A percentile compares a stretch with the other conserved stretches of the same genome.
phyloP scores from a whole-genome alignment of 2,888 invertebrate genomes.

The Orthosia cruda region DNA sequence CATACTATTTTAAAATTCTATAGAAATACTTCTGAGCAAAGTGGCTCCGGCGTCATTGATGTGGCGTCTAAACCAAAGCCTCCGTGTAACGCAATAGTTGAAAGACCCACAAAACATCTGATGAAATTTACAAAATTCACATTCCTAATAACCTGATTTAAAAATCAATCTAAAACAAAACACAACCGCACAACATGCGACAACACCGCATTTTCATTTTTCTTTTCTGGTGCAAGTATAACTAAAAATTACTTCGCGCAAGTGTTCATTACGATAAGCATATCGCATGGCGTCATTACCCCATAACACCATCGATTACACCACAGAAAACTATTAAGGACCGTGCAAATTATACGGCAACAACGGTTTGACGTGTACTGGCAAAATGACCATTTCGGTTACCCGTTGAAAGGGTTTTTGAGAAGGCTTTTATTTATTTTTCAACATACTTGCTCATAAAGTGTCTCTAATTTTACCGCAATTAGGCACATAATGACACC shows the following conservation, averaged over 20 bases:
- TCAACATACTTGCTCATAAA: too few relatives aligned
- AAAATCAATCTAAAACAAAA: constrained; percentile 45
- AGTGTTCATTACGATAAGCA: constrained; percentile 65
- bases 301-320: constrained; percentile 67
- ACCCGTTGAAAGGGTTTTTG: background rate
- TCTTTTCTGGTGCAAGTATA: constrained; percentile 19
- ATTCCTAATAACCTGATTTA: constrained; percentile 14
- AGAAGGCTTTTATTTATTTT: too few relatives aligned
- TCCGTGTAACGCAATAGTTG: too few relatives aligned
- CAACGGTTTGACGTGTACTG: constrained; percentile 38
- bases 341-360: constrained; percentile 65
- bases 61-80: too few relatives aligned
- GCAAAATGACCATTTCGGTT: constrained; percentile 19
- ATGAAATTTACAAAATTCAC: constrained; percentile 9
- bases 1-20: too few relatives aligned
- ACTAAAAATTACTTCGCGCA: constrained; percentile 52
- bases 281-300: constrained; percentile 68
- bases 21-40: too few relatives aligned
- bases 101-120: background rate
- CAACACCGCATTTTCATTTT: constrained; percentile 46
- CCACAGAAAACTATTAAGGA: constrained; percentile 69
- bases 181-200: constrained; percentile 44
- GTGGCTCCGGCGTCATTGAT: too few relatives aligned
- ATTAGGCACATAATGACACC: too few relatives aligned
- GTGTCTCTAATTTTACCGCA: too few relatives aligned